These are phyloP conservation scores for Imbricaverruca yamaguchii DNA, from an alignment of 2,888 invertebrate species.

Conservation along the genomic window DNA sequence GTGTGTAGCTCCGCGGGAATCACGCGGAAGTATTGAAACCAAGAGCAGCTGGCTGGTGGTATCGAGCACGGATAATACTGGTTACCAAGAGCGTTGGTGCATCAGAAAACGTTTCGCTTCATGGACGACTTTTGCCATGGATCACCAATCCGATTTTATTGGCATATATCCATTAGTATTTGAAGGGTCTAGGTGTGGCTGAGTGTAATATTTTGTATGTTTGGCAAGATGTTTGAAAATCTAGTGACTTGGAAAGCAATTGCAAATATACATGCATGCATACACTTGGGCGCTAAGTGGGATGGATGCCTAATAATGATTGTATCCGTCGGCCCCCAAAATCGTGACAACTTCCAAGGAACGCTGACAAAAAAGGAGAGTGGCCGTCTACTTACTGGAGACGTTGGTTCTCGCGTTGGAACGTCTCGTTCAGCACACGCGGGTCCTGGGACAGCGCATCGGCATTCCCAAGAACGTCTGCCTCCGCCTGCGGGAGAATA, in stretches of 20 bases:
- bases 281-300: background rate
- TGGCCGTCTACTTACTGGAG: background rate
- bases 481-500: background rate
- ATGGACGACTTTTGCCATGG: too few species aligned
- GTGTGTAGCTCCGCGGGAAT: too few species aligned
- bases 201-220: too few species aligned
- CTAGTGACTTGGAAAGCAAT: background rate
- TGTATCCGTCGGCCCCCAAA: background rate
- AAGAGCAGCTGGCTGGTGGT: too few species aligned
- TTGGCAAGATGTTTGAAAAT: background rate
- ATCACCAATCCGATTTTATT: too few species aligned
- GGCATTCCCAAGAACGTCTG: background rate
- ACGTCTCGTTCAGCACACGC: background rate
- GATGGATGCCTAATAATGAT: background rate
- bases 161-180: too few species aligned
- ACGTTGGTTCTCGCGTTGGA: background rate
- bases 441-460: background rate
- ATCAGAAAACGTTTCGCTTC: too few species aligned
- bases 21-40: too few species aligned
- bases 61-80: too few species aligned
- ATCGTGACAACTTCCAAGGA: too few species aligned
- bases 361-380: background rate
- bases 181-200: too few species aligned
- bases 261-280: background rate
- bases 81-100: too few species aligned